A percentile compares a stretch with the other conserved stretches of the same genome.
phyloP scores from a whole-genome alignment of 2,888 invertebrate species.

The Plebejus argus region DNA sequence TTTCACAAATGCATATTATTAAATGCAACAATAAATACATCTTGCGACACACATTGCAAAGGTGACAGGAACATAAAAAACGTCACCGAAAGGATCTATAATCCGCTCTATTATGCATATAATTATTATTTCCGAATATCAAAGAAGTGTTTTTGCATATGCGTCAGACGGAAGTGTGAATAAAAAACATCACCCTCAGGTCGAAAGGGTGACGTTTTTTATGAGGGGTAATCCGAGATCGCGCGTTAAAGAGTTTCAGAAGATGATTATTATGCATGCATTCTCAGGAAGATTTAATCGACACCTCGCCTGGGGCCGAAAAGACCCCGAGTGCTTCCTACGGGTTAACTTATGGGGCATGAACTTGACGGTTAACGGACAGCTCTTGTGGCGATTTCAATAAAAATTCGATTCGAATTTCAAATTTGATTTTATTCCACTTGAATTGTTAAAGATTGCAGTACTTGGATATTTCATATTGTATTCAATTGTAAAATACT shows the following conservation, averaged over 20 bases:
- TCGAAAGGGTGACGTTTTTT: slow-evolving; percentile 69
- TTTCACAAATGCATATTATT: slow-evolving; percentile 71
- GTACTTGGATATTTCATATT: slow-evolving; percentile 15
- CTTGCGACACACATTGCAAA: slow-evolving; percentile 63
- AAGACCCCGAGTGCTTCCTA: slow-evolving; percentile 58
- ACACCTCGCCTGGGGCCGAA: slow-evolving; percentile 64
- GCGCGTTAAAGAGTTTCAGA: slow-evolving; percentile 59
- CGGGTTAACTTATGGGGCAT: slow-evolving; percentile 54
- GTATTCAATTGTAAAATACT: slow-evolving; percentile 10
- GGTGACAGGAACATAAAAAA: slow-evolving; percentile 72
- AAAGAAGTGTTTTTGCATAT: slow-evolving; percentile 80
- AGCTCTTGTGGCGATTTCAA: slow-evolving; percentile 39
- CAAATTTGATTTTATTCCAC: slow-evolving; percentile 9
- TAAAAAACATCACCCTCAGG: slow-evolving; percentile 78
- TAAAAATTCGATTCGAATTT: slow-evolving; percentile 32
- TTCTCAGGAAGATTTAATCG: slow-evolving; percentile 77
- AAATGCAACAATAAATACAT: slow-evolving; percentile 56
- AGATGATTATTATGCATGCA: slow-evolving; percentile 75
- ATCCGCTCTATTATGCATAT: slow-evolving; percentile 80
- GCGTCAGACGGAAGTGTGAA: slow-evolving; percentile 77
- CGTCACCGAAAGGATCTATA: slow-evolving; percentile 67
- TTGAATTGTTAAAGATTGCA: not conserved
- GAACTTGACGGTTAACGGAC: slow-evolving; percentile 58
- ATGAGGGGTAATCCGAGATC: slow-evolving; percentile 68
- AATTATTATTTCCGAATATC: slow-evolving; percentile 81